These are phyloP conservation scores for Drosophila demipolita DNA, from an alignment of 2,888 invertebrate species.

Conservation along the genomic window DNA sequence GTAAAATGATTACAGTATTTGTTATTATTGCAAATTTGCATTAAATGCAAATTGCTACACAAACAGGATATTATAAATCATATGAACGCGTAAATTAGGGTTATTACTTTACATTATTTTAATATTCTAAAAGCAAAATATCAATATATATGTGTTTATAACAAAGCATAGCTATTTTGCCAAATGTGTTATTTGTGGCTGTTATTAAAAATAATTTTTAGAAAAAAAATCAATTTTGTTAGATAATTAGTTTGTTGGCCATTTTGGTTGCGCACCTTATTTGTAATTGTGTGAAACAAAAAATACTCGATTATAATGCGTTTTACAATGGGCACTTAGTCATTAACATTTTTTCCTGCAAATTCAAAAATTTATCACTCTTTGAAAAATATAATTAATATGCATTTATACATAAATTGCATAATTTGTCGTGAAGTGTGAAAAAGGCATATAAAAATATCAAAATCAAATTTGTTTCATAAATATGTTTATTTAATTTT, in stretches of 20 bases:
- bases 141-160: neutral
- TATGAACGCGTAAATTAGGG: slow-evolving; percentile 40
- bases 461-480: slow-evolving; percentile 59
- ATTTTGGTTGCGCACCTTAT: slow-evolving; percentile 37
- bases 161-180: neutral
- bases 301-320: slow-evolving; percentile 43
- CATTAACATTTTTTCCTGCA: neutral
- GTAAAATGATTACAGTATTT: slow-evolving; percentile 43
- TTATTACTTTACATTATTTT: slow-evolving; percentile 52
- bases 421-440: slow-evolving; percentile 6
- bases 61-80: slow-evolving; percentile 22
- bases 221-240: slow-evolving; percentile 51
- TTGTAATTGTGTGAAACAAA: slow-evolving; percentile 25
- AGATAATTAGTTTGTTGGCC: slow-evolving; percentile 56
- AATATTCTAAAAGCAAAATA: slow-evolving; percentile 31
- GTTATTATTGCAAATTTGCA: slow-evolving; percentile 45
- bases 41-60: slow-evolving; percentile 62
- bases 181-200: neutral
- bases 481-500: slow-evolving; percentile 67
- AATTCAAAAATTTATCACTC: neutral
- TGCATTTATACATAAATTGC: slow-evolving; percentile 33
- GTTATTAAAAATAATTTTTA: slow-evolving; percentile 10
- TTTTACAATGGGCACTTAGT: slow-evolving; percentile 12
- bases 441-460: slow-evolving; percentile 36
- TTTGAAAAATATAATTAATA: slow-evolving; percentile 47